These are phyloP conservation scores for Lepidocolaptes lacrymiger DNA, from an alignment of 2,797 vertebrate species.

Conservation along the genomic window DNA sequence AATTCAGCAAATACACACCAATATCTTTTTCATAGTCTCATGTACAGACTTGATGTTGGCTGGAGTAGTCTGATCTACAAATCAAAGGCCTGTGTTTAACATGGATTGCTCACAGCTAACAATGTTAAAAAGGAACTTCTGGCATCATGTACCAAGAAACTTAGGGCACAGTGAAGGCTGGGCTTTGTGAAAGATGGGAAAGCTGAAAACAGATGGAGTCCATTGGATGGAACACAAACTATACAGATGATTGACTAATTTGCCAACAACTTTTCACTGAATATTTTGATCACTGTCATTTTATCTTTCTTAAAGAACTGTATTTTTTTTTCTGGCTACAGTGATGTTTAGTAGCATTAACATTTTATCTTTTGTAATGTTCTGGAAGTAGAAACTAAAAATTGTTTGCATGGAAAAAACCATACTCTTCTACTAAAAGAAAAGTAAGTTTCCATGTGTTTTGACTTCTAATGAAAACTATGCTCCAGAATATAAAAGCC, in stretches of 20 bases:
- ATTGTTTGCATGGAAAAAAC: background rate
- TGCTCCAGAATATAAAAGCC: background rate
- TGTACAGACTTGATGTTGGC: background rate
- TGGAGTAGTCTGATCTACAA: background rate
- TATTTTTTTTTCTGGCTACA: background rate
- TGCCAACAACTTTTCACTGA: background rate
- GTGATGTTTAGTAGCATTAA: background rate
- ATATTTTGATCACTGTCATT: background rate
- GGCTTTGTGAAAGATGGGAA: background rate
- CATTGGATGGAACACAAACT: background rate
- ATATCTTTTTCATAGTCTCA: background rate
- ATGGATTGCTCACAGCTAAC: background rate
- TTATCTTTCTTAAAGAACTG: background rate
- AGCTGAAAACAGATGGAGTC: conserved; percentile 5
- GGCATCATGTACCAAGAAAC: background rate
- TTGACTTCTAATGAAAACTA: background rate
- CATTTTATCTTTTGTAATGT: background rate
- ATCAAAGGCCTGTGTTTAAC: background rate
- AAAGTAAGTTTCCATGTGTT: background rate
- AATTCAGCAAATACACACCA: background rate
- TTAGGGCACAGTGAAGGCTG: background rate
- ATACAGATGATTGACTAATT: background rate
- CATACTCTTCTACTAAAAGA: background rate
- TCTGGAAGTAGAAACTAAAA: background rate
- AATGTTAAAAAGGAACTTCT: background rate